These are phyloP conservation scores for Centropyge bicolor DNA, from an alignment of 2,797 vertebrate genomes.

Conservation along the genomic window DNA sequence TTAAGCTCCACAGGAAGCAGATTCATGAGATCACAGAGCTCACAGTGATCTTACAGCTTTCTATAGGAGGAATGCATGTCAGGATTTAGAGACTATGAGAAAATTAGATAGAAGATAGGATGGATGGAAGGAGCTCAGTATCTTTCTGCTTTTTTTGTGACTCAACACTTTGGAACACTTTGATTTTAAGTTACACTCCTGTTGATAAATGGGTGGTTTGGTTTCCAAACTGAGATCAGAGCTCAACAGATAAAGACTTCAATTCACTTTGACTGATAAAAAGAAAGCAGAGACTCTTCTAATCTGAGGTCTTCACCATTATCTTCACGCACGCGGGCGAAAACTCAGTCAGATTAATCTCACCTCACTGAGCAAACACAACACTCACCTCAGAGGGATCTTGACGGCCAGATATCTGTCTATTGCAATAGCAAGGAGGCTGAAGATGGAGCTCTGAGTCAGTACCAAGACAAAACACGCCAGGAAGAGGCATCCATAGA, in stretches of 20 bases:
- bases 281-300: background rate
- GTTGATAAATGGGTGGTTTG: background rate
- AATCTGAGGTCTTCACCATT: background rate
- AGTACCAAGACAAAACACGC: conserved; percentile 96
- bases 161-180: no score
- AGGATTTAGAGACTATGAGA: background rate
- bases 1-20: conserved; percentile 21
- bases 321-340: background rate
- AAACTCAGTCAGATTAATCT: background rate
- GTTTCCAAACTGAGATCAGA: background rate
- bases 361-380: background rate
- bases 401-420: conserved; percentile 96
- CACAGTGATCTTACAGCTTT: background rate
- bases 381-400: conserved; percentile 94
- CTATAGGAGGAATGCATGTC: background rate
- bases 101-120: background rate
- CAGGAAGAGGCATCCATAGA: conserved; percentile 95
- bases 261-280: background rate
- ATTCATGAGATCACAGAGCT: conserved; percentile 33
- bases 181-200: background rate
- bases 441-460: conserved; percentile 99
- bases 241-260: background rate
- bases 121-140: background rate
- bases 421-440: conserved; percentile 94
- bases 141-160: background rate